phyloP scores from a whole-genome alignment of 1,140 invertebrate genomes.

The Caenorhabditis latens region DNA sequence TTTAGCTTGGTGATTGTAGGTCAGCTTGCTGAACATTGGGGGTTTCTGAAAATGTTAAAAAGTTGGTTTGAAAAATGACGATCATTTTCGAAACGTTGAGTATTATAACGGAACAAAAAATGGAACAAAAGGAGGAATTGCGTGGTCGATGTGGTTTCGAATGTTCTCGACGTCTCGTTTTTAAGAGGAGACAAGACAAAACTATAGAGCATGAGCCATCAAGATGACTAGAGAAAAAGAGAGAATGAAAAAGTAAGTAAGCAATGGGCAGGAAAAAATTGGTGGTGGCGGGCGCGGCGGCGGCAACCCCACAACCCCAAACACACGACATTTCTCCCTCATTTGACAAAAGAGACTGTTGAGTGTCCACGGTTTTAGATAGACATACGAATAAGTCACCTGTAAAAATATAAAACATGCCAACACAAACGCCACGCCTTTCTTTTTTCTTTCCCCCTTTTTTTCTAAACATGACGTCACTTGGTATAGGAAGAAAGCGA shows the following conservation, averaged over 20 bases:
- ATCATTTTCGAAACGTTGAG: not conserved
- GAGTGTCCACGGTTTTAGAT: not conserved
- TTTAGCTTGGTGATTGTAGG: not conserved
- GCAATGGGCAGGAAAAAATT: not conserved
- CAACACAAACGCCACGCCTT: too few relatives aligned
- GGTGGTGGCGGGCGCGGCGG: not conserved
- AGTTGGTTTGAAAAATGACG: not conserved
- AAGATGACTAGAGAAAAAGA: not conserved
- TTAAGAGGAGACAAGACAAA: not conserved
- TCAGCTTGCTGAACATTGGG: slow-evolving; percentile 25
- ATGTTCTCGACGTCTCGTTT: slow-evolving; percentile 12
- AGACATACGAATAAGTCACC: too few relatives aligned
- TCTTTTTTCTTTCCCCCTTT: too few relatives aligned
- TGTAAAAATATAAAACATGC: not conserved
- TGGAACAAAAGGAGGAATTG: not conserved
- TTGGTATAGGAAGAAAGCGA: too few relatives aligned
- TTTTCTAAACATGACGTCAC: too few relatives aligned
- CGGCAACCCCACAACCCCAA: not conserved
- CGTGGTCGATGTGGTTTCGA: not conserved
- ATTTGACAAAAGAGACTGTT: not conserved
- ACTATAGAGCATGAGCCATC: not conserved
- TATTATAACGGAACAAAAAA: not conserved
- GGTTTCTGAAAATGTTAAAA: not conserved
- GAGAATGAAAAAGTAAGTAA: slow-evolving; percentile 28
- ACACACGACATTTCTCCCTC: not conserved